phyloP scores from a whole-genome alignment of 2,113 vertebrate genomes.

The Scolopax mira region DNA sequence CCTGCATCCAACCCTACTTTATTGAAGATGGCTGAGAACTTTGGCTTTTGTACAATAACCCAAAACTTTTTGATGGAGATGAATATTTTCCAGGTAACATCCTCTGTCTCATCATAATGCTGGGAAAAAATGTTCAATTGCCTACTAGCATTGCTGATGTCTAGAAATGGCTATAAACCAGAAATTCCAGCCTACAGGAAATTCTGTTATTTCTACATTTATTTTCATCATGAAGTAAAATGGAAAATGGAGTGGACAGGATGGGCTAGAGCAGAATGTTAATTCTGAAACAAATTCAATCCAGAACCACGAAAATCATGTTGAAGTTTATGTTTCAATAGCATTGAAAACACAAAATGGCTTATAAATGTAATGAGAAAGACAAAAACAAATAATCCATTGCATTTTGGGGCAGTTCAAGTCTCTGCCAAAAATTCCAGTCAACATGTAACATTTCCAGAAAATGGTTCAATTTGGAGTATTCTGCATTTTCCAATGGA shows the following conservation, averaged over 20 bases:
- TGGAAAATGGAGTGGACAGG: constrained; percentile 9
- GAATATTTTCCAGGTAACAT: not conserved
- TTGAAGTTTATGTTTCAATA: constrained; percentile 34
- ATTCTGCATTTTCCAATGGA: constrained; percentile 38
- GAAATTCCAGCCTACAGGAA: constrained; percentile 14
- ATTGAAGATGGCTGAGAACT: not conserved
- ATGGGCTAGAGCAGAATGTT: constrained; percentile 25
- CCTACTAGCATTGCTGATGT: not conserved
- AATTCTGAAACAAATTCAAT: constrained; percentile 36
- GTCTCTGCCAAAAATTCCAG: constrained; percentile 34
- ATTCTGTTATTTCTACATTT: constrained; percentile 26
- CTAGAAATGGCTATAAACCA: not conserved
- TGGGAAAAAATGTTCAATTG: not conserved
- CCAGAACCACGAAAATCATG: constrained; percentile 4
- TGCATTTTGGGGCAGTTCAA: constrained; percentile 16
- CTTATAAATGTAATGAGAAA: constrained; percentile 46
- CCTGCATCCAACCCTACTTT: not conserved
- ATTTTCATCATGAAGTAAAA: constrained; percentile 38
- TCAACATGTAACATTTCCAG: constrained; percentile 20
- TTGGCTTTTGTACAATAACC: not conserved
- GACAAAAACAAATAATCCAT: constrained; percentile 19
- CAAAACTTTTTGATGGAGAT: not conserved
- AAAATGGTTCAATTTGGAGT: constrained; percentile 40
- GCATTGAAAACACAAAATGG: not conserved
- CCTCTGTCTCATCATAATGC: not conserved